A percentile compares a stretch with the other conserved stretches of the same genome.
Conservation (phyloP, 2,113 vertebrate genomes). For the Syngnathus scovelli region DNA sequence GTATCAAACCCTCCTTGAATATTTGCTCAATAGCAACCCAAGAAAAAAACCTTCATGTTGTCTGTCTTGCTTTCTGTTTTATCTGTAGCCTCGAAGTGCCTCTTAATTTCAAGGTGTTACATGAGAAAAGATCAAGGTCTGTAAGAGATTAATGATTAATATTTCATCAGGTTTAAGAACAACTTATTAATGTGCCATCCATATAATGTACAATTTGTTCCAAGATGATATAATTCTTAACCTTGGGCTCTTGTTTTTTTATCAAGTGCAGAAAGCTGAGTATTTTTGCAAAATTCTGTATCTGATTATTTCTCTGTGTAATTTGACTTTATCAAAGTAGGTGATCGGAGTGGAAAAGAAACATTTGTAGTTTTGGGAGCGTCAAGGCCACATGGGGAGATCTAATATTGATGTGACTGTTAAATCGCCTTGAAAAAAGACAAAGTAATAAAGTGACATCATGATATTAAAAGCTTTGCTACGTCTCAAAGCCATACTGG, state of each 20-base stretch:
- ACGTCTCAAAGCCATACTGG: background rate
- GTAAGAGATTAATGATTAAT: background rate
- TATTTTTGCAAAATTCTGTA: background rate
- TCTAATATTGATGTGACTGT: background rate
- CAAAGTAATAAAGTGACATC: background rate
- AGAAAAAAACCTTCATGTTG: constrained; percentile 66
- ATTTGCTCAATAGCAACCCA: constrained; percentile 77
- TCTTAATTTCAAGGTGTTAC: background rate
- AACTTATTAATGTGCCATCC: background rate
- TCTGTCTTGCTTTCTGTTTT: constrained; percentile 47
- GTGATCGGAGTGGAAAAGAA: background rate
- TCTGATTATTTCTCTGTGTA: background rate
- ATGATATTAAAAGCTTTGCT: background rate
- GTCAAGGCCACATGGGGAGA: background rate
- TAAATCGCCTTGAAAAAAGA: background rate
- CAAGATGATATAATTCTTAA: background rate
- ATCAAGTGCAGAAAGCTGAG: background rate
- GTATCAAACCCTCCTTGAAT: constrained; percentile 60
- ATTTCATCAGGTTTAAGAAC: background rate
- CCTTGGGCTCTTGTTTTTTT: background rate
- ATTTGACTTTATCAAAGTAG: background rate
- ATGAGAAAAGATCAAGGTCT: background rate
- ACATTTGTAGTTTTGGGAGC: background rate
- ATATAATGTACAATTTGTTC: background rate
- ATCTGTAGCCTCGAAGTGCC: background rate